phyloP scores from a whole-genome alignment of 2,113 vertebrate genomes.

The Dromaius novaehollandiae region DNA sequence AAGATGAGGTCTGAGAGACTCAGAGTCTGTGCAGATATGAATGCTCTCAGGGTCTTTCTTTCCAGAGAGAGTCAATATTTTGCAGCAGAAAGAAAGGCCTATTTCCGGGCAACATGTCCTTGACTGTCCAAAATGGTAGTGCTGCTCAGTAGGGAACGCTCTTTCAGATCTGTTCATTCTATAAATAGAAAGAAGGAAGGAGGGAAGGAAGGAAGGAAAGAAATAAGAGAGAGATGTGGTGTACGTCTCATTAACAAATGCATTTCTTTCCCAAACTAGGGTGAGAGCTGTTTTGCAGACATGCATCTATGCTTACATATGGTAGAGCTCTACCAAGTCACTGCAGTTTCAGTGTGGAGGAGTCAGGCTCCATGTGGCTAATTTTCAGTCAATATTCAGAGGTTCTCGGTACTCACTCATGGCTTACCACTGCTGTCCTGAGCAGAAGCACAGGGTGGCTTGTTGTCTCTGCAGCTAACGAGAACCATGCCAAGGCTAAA shows the following conservation, averaged over 20 bases:
- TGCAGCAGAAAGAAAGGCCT: neutral
- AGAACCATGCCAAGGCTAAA: neutral
- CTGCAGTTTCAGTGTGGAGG: neutral
- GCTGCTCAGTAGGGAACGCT: neutral
- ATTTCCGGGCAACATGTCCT: neutral
- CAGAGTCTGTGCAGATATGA: neutral
- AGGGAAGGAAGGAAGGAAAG: neutral
- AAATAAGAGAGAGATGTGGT: neutral
- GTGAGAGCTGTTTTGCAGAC: neutral
- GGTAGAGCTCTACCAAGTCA: neutral
- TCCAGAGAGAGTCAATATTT: neutral
- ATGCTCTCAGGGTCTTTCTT: neutral
- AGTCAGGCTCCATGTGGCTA: neutral
- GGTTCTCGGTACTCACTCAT: neutral
- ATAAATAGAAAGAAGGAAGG: constrained; percentile 42
- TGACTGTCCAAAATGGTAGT: neutral
- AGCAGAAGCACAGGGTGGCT: neutral
- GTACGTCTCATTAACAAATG: neutral
- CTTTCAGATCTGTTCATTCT: constrained; percentile 27
- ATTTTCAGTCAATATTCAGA: neutral
- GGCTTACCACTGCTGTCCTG: neutral
- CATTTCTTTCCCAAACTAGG: neutral
- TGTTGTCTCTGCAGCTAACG: neutral
- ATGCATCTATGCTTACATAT: neutral
- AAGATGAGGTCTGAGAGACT: neutral